A percentile compares a stretch with the other conserved stretches of the same genome.
Evolutionary conservation across 2,888 invertebrate genomes (phyloP).

Genomic region (Melolontha melolontha): DNA sequence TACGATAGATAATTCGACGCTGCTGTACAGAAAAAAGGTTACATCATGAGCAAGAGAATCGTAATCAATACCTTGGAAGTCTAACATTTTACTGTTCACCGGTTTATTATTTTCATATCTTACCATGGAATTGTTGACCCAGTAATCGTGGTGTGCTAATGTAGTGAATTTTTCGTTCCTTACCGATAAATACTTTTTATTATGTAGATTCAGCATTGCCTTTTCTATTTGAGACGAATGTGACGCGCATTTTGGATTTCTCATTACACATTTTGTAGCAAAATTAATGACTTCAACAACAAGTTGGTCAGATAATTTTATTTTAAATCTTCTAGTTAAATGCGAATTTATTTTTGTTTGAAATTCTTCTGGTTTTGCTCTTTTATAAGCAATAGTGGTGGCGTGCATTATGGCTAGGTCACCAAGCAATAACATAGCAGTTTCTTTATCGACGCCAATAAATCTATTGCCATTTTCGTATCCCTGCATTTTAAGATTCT

Average conservation of each 20-base stretch:
- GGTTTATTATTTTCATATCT: slow-evolving; percentile 56
- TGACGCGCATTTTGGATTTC: slow-evolving; percentile 12
- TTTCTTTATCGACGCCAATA: slow-evolving; percentile 65
- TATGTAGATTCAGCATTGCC: too few relatives aligned
- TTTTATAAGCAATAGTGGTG: slow-evolving; percentile 67
- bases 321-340: not conserved
- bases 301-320: not conserved
- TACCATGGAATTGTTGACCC: slow-evolving; percentile 73
- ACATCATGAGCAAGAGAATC: slow-evolving; percentile 68
- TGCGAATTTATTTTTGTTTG: slow-evolving; percentile 44
- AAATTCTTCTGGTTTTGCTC: slow-evolving; percentile 62
- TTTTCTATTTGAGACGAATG: slow-evolving; percentile 17
- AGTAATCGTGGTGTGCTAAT: slow-evolving; percentile 69
- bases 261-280: not conserved
- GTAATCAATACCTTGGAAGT: slow-evolving; percentile 69
- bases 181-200: slow-evolving; percentile 50
- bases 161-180: slow-evolving; percentile 66
- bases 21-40: slow-evolving; percentile 68
- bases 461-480: slow-evolving; percentile 65
- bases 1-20: slow-evolving; percentile 63
- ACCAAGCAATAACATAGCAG: slow-evolving; percentile 63
- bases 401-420: slow-evolving; percentile 69
- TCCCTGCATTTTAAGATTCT: slow-evolving; percentile 66
- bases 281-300: slow-evolving; percentile 12
- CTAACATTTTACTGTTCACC: slow-evolving; percentile 66